Base-by-base conservation (phyloP, 2,797 vertebrate genomes). In the Poecilia velifera region DNA sequence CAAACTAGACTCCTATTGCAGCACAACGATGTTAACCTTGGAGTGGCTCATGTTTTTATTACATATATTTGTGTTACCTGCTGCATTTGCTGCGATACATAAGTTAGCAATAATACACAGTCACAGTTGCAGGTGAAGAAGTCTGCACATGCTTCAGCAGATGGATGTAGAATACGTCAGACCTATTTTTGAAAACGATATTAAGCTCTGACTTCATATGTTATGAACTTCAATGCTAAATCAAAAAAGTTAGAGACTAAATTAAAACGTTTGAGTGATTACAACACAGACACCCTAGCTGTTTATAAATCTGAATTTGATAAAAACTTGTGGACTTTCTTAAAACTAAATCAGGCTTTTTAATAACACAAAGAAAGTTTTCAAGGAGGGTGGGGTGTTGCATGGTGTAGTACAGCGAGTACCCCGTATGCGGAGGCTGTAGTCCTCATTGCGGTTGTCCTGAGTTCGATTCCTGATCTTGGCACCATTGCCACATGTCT, bases 61-160 rank as follows among this genome's bases (percentile, higher is more conserved):
- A 25, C 68, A 41, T 41, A 53, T 73, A 79, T 73, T 73, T 22
- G 47, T 31, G 36, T 70, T 31, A 76, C 31, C 49, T 77, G 51
- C 36, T 78, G 34, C 8, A n/a, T 36, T 71, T 55, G 13, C 28
- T 59, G 10, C 47, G 55, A 55, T 68, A 55, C 55, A 41, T n/a
- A 22, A 39, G 5, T 10, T 22, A 41, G 47, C 43, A 62, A 74
- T 34, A 51, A 73, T 41, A 8, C 39, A 45, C 20, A 53, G 5
- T 68, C 62, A 70, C 47, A 57, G 28, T 28, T 70, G 25, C 41
- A 20, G 34, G 6, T 39, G 34, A 66, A 77, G 18, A 14, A 12
- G 25, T 53, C 47, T 71, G 76, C 2, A 71, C 31, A 41, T 41
- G 39, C 39, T 41, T 41, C 39, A 41, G 39, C 39, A 41, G 39